A percentile compares a stretch with the other conserved stretches of the same genome.
Evolutionary conservation across 2,797 vertebrate species (phyloP).

Genomic region (Phataginus tetradactyla): DNA sequence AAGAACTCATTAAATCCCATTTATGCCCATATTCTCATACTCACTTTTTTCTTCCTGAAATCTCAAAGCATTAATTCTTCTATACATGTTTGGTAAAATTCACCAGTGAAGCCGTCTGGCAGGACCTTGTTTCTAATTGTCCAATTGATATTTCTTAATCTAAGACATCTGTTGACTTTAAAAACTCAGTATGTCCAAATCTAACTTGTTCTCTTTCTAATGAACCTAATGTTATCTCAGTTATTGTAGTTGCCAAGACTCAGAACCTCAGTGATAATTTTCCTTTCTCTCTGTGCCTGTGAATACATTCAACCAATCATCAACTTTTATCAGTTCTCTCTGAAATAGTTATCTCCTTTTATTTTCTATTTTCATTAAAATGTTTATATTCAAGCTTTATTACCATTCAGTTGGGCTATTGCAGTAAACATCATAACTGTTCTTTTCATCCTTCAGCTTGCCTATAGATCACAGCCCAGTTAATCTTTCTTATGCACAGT

Average conservation of each 20-base stretch:
- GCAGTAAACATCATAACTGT: background rate
- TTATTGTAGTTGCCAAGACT: constrained; percentile 19
- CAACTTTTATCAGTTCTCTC: background rate
- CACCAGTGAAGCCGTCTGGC: background rate
- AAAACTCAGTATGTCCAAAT: constrained; percentile 6
- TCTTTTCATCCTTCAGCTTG: constrained; percentile 10
- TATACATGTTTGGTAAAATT: constrained; percentile 1
- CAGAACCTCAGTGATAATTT: background rate
- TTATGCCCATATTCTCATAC: background rate
- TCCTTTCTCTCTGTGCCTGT: background rate
- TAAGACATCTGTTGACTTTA: background rate
- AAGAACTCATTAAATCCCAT: background rate
- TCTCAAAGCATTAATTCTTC: background rate
- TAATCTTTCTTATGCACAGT: background rate
- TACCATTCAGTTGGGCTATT: background rate
- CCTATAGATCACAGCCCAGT: background rate
- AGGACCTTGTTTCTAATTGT: constrained; percentile 32
- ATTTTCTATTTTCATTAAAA: constrained; percentile 11
- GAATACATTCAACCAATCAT: background rate
- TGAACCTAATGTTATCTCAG: background rate
- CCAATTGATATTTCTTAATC: constrained; percentile 6
- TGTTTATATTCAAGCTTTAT: background rate
- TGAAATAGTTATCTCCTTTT: background rate
- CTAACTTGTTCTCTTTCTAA: constrained; percentile 10
- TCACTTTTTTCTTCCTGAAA: background rate